phyloP scores from a whole-genome alignment of 2,888 invertebrate species.

The Lasioglossum figueresi region DNA sequence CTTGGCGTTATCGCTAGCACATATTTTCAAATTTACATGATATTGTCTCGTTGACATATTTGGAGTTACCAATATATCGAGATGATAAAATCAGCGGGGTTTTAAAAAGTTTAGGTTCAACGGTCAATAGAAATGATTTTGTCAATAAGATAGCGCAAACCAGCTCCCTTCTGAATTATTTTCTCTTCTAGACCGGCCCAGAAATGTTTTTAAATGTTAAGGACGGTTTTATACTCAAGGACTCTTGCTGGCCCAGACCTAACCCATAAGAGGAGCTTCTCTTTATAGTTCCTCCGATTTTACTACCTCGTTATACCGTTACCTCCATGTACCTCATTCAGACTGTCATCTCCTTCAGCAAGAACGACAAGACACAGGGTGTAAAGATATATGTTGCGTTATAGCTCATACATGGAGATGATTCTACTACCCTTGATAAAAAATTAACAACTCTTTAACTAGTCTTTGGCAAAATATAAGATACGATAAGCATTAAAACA shows the following conservation, averaged over 20 bases:
- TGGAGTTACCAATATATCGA: background rate
- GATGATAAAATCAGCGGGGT: background rate
- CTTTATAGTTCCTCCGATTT: background rate
- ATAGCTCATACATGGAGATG: background rate
- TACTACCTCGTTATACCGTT: background rate
- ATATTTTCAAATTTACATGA: background rate
- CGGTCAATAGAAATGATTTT: background rate
- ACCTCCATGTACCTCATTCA: slow-evolving; percentile 5
- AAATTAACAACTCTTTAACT: background rate
- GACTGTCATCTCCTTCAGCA: background rate
- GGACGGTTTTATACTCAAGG: background rate
- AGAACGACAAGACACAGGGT: background rate
- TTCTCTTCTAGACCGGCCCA: background rate
- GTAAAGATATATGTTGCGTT: background rate
- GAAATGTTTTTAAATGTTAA: background rate
- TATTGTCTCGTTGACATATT: background rate
- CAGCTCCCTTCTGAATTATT: background rate
- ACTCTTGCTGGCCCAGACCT: background rate
- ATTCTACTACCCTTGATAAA: background rate
- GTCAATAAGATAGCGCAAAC: background rate
- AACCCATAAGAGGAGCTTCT: background rate
- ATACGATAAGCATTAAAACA: background rate
- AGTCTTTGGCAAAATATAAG: background rate
- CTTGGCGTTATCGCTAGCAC: background rate
- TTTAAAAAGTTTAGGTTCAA: background rate